Base-by-base conservation (phyloP, 2,113 vertebrate species). In the Cyprinodon variegatus region DNA sequence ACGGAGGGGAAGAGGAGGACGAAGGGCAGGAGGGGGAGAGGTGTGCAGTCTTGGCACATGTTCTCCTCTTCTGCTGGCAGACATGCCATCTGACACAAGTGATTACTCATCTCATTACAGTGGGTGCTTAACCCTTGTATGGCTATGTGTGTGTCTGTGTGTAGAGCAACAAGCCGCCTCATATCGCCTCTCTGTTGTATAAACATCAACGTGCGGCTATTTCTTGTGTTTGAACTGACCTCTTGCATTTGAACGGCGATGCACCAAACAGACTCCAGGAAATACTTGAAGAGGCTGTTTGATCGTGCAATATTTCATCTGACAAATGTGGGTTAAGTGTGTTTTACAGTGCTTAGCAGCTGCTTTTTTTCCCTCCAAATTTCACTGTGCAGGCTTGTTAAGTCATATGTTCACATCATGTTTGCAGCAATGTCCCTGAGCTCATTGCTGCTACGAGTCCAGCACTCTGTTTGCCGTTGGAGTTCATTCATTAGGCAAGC, bases 91-190 rank as follows among this genome's bases (percentile, higher is more conserved):
- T 92, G 89, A 92, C 91, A 91, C 86, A 92, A 84, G 83, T 91
- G 88, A 93, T 92, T 91, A 91, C 84, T 87, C 87, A 89, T 90
- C 87, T 89, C 76, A 85, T 91, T 88, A 90, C 80, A 75, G 88
- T 74, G 82, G 83, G 63, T 20, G 69, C 77, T 90, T 92, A 89
- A 89, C 86, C 83, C 81, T 57, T 77, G 36, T 73, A 68, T 81
- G 46, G 76, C 57, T 78, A 38, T 78, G 40, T 61, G 39, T 60
- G 61, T 70, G 50, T 72, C 48, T 72, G 39, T 69, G 78, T 81
- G 62, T 76, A 45, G 77, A 65, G 77, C 66, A 62, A 38, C 59
- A 73, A 61, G 46, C 65, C 22, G 43, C 75, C 65, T 50, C 29
- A 29, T 65, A 77, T 69, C 65, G 38, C 41, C 8, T 1, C 41